Evolutionary conservation across 2,113 vertebrate genomes (phyloP).

Genomic region (Dicerorhinus sumatrensis): DNA sequence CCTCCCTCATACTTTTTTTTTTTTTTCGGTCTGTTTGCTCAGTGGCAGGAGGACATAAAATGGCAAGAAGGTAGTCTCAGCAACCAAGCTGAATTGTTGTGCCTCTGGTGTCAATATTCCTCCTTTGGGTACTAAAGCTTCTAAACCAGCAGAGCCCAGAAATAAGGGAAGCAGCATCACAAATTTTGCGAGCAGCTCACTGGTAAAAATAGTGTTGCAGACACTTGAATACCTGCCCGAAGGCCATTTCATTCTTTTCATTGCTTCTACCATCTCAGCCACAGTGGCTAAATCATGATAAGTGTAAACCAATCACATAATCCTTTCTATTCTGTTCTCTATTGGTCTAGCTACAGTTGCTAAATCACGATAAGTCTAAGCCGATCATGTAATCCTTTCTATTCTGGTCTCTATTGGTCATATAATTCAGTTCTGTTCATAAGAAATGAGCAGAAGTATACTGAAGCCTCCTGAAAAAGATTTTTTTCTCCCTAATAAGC

Average conservation of each 20-base stretch:
- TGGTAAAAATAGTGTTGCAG: background rate
- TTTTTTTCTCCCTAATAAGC: background rate
- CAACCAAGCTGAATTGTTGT: background rate
- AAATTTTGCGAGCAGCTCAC: background rate
- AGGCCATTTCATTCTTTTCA: background rate
- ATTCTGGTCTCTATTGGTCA: background rate
- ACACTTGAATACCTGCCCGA: background rate
- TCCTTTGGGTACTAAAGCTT: background rate
- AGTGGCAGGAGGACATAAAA: background rate
- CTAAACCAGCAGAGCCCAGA: background rate
- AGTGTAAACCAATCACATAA: background rate
- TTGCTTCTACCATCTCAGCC: background rate
- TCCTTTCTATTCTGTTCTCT: background rate
- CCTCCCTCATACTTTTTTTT: background rate
- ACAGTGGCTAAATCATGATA: background rate
- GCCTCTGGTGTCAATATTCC: background rate
- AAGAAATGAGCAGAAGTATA: background rate
- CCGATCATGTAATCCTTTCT: too few species aligned
- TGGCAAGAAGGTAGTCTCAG: background rate
- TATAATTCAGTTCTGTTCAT: background rate
- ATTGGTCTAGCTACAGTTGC: background rate
- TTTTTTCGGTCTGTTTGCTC: background rate
- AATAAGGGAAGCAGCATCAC: background rate
- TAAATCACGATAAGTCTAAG: too few species aligned
- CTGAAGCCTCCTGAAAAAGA: background rate